Evolutionary conservation across 2,113 vertebrate species (phyloP), one percentile per base, ranked within the genome.

Genomic region (Antigone vipio): DNA sequence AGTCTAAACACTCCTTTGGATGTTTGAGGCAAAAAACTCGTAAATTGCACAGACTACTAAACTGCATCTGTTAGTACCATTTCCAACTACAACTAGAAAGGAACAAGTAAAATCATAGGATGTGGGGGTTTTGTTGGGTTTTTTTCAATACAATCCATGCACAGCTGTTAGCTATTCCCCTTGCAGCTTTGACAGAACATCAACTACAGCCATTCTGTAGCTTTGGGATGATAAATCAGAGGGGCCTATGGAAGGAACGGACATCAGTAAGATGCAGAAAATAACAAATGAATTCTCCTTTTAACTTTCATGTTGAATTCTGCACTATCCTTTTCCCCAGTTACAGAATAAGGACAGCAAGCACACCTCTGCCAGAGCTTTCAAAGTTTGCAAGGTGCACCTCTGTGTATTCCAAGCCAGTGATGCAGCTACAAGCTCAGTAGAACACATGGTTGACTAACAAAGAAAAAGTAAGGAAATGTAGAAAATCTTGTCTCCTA

Each of bases 161-260:
- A 79, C 89, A 97, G 88, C 85, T 96, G 94, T 88, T 96, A 97
- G 87, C 62, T 92, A 96, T 95, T 96, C 88, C 56, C 66, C 73
- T 79, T 68, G 62, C 38, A 92, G 26, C 74, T 93, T 88, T 79
- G 78, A 95, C 85, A 96, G 87, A 93, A 82, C 92, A 95, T 93
- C 93, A 90, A 42, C 92, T 90, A 79, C 88, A 93, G 53, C 50
- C 78, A 66, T 76, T 94, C 81, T 77, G 45, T 69, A 95, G 42
- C 45, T 69, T 58, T 88, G 88, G 81, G 81, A 85, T 79, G 85
- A 97, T 96, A 94, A 96, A 97, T 96, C 95, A 95, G 81, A 85
- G 66, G 17, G 89, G 58, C 20, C 78, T 89, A 9, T 83, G 72
- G 76, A 94, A 88, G 29, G 71, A 88, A 85, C 19, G 58, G 77